Evolutionary conservation across 2,888 invertebrate species (phyloP).

Genomic region (Mythimna ferrago): DNA sequence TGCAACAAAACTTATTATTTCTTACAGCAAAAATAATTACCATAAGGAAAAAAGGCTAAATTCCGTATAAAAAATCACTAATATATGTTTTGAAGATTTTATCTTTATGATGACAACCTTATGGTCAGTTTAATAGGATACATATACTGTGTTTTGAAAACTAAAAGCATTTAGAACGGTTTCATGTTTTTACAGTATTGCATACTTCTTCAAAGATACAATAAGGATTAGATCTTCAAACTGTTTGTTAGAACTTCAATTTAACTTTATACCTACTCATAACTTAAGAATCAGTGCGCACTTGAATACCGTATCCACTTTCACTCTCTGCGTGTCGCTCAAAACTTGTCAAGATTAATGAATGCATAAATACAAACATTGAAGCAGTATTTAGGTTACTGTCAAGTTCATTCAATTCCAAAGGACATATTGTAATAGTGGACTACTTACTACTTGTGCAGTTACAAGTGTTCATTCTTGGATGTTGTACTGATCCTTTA

Average conservation of each 20-base stretch:
- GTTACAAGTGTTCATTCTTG: constrained; percentile 5
- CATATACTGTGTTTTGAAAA: neutral
- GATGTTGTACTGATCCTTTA: neutral
- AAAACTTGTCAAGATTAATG: constrained; percentile 72
- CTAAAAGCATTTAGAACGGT: neutral
- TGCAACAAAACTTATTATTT: too few species aligned
- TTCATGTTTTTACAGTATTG: neutral
- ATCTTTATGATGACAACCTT: neutral
- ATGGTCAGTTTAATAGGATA: neutral
- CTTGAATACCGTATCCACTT: constrained; percentile 74
- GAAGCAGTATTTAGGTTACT: constrained; percentile 79
- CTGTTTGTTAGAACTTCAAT: neutral
- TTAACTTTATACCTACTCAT: neutral
- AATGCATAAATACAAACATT: constrained; percentile 73
- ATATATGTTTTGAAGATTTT: too few species aligned
- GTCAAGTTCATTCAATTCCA: constrained; percentile 82
- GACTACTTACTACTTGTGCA: constrained; percentile 26
- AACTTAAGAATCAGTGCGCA: neutral
- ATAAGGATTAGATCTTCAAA: neutral
- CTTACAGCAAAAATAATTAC: neutral
- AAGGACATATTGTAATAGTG: constrained; percentile 61
- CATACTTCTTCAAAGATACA: neutral
- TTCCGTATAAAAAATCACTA: neutral
- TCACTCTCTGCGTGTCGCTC: constrained; percentile 65
- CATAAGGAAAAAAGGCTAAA: too few species aligned